Percentiles rank a stretch among this genome's conserved stretches.
Conservation (phyloP, 2,888 invertebrate genomes). For the Ectemnius lituratus region DNA sequence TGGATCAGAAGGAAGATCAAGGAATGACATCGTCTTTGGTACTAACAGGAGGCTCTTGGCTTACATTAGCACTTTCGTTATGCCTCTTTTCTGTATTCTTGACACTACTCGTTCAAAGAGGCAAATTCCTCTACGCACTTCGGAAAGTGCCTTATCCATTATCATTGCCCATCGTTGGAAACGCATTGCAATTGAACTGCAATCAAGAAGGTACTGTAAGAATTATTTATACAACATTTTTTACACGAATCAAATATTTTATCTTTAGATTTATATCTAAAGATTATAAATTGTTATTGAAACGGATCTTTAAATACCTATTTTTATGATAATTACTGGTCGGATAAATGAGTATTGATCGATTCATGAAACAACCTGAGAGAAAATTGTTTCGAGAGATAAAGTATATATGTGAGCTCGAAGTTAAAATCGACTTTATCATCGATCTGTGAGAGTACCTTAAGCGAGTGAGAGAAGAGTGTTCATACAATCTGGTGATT, state of each 20-base stretch:
- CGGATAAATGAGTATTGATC: too few species aligned
- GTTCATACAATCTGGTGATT: conserved; percentile 15
- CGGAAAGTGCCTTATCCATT: conserved; percentile 70
- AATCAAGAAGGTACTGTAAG: conserved; percentile 70
- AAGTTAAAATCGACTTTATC: too few species aligned
- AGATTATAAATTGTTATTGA: too few species aligned
- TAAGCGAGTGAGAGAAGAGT: neutral
- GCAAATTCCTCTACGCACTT: conserved; percentile 65
- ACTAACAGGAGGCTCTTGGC: conserved; percentile 51
- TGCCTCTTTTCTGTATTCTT: conserved; percentile 55
- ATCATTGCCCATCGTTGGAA: conserved; percentile 74
- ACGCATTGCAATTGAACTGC: conserved; percentile 73
- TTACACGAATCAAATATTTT: too few species aligned
- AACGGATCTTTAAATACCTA: too few species aligned
- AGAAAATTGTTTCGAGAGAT: too few species aligned
- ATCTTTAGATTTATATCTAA: too few species aligned
- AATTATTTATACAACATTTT: neutral
- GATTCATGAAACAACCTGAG: too few species aligned
- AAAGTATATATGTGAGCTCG: too few species aligned
- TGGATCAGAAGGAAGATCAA: neutral
- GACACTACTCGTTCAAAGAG: conserved; percentile 54
- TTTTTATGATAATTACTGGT: too few species aligned
- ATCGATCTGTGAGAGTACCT: too few species aligned
- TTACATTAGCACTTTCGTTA: conserved; percentile 56
- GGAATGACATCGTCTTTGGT: conserved; percentile 13